Base-by-base conservation (phyloP, 2,888 invertebrate species). In the Phymatocera aterrima region DNA sequence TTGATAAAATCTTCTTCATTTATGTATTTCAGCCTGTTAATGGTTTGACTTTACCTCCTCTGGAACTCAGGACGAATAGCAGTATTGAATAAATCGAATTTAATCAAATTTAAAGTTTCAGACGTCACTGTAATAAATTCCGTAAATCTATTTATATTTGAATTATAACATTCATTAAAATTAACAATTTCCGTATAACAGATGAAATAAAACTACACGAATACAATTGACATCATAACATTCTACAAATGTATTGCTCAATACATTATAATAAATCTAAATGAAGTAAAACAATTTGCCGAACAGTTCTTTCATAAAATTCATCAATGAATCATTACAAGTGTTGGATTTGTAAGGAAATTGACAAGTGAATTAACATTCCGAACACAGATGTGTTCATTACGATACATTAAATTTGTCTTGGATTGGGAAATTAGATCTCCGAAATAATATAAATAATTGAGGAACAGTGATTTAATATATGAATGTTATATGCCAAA, bases 11-110 rank as follows among this genome's bases (percentile, higher is more conserved):
- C 21, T 48, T 72, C 54, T 46, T 77, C 10, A 61, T 46, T 24
- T 18, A 74, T 54, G 51, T 34, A 60, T 78, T 78, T 60, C 74
- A 78, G 78, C 78, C 78, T 54, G 78, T 12, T 8, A 24, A 72
- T 21, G 51, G 72, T 48, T n/a, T 51, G 3, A 51, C 24, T 34
- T 31, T 78, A 48, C 75, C 78, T 37, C 74, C 78, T 28, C 21
- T 78, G 12, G 74, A 78, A 78, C 43, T 57, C 24, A 31, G 75
- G 61, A 75, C 75, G 34, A 75, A 31, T 15, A 78, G 48, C 43
- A 78, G 78, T 72, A 65, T 70, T 3, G 70, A 78, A 3, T 78
- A 40, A 78, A 78, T 57, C 8, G 24, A 43, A 68, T 43, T 43
- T n/a, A n/a, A 64, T 37, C 37, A 3, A 64, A 37, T 5, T n/a